Base-by-base conservation (phyloP, 2,113 vertebrate species). In the Pogonocichla stellata region DNA sequence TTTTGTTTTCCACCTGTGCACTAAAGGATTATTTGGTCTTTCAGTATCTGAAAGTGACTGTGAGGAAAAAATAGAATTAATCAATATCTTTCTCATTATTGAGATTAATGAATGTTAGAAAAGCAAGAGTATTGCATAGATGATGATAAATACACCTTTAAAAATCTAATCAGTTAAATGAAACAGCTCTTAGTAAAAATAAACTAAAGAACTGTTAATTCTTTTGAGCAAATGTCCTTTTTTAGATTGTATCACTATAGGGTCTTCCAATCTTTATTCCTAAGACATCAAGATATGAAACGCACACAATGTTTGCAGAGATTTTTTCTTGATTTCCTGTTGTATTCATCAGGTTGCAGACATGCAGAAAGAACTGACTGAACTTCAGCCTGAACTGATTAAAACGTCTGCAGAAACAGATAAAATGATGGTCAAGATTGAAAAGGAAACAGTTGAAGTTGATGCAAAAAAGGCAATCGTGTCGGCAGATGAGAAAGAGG, bases 401-500 rank as follows among this genome's bases (percentile, higher is more conserved):
- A 93, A 92, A 45, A 99, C 99, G 3, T 99, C 99, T 17, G 97
- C 98, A 53, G 98, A 99, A 96, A 99, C 98, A 0, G 98, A 98
- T 4, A 98, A 98, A 86, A 99, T 99, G 98, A 99, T 99, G 99
- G 70, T 98, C 61, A 98, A 98, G 92, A 99, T 99, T 29, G 99
- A 99, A 96, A 95, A 95, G 31, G 99, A 99, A 92, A 99, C 98
- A 0, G 95, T 69, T 53, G 98, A 99, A 92, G 99, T 98, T n/a
- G 99, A 99, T 43, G 99, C 98, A n/a, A 99, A 99, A 94, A 99
- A 98, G 86, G 93, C 98, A 36, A 88, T 99, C 20, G 99, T 99
- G 64, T 98, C 98, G 28, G 99, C 98, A 4, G 99, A 99, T 90
- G 99, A 99, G 57, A 97, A 98, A 58, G 98, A 99, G 54, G 99